Percentiles rank a stretch among this genome's conserved stretches.
Evolutionary conservation across 1,140 invertebrate genomes (phyloP).

Genomic region (Melanaphis sacchari): DNA sequence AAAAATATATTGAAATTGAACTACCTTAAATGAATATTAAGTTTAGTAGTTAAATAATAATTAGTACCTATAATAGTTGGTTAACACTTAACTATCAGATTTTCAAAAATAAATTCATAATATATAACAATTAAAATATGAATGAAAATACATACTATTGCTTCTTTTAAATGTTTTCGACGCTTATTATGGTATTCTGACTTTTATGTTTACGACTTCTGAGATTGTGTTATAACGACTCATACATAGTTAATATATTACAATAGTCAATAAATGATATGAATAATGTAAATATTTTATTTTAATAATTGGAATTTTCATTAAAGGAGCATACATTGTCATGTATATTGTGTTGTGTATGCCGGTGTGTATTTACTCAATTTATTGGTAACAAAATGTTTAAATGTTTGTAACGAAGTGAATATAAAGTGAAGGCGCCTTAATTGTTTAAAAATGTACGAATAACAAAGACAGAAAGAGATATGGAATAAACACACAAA

Average conservation of each 20-base stretch:
- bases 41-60: too few relatives aligned
- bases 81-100: too few relatives aligned
- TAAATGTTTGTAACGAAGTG: not conserved
- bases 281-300: conserved; percentile 8
- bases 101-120: not conserved
- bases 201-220: not conserved
- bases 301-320: not conserved
- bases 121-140: not conserved
- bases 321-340: not conserved
- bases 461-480: not conserved
- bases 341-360: not conserved
- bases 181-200: not conserved
- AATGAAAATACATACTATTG: conserved; percentile 9
- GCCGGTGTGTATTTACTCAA: not conserved
- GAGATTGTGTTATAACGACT: not conserved
- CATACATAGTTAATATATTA: not conserved
- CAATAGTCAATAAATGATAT: not conserved
- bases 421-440: not conserved
- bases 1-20: not conserved
- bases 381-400: not conserved
- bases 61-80: not conserved
- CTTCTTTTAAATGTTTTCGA: not conserved
- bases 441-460: not conserved
- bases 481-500: not conserved
- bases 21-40: not conserved